Conservation (phyloP, 2,113 vertebrate species). For the Nesoenas mayeri region DNA sequence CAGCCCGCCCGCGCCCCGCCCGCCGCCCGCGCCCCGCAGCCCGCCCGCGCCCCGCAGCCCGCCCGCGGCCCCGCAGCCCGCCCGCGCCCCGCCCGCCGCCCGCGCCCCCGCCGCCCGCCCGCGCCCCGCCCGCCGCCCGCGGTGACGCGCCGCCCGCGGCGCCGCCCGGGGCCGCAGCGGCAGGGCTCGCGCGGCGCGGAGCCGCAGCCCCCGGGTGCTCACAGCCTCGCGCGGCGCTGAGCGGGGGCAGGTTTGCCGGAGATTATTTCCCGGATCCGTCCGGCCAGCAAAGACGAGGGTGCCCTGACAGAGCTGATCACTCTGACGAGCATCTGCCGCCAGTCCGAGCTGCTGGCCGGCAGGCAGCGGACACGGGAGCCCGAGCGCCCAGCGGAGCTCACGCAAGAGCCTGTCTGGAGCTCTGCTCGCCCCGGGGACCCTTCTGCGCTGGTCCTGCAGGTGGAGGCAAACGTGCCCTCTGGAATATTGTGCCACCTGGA, state of each 20-base stretch:
- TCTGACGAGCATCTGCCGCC: neutral
- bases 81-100: too few relatives aligned
- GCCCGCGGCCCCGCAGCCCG: too few relatives aligned
- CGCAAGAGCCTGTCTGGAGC: neutral
- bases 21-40: too few relatives aligned
- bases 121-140: too few relatives aligned
- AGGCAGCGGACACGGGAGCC: neutral
- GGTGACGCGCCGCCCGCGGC: neutral
- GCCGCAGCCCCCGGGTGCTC: neutral
- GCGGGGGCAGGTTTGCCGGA: constrained; percentile 4
- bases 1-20: too few relatives aligned
- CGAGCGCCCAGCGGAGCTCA: neutral
- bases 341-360: neutral
- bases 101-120: too few relatives aligned
- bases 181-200: too few relatives aligned
- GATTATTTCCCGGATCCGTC: neutral
- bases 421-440: fast-evolving
- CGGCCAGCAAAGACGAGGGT: neutral
- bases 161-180: neutral
- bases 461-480: fast-evolving
- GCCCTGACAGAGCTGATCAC: neutral
- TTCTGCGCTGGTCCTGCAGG: fast-evolving
- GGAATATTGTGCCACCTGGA: too few relatives aligned
- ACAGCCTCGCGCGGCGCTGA: neutral
- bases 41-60: too few relatives aligned